Conservation (phyloP, 2,888 invertebrate species). For the Labia minor region DNA sequence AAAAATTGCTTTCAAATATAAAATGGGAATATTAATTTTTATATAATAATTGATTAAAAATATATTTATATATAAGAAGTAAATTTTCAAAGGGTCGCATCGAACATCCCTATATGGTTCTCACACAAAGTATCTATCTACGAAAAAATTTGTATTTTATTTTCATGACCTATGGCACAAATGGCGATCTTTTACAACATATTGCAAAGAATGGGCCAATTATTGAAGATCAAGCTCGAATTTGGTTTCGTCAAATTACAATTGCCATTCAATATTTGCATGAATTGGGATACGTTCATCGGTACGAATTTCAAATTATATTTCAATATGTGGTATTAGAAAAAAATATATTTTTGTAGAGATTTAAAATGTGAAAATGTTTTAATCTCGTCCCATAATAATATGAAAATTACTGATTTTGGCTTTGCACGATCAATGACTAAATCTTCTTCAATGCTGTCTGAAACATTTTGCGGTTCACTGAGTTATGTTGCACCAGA, state of each 20-base stretch:
- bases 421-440: conserved; percentile 53
- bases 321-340: too few species aligned
- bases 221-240: conserved; percentile 53
- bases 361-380: conserved; percentile 79
- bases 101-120: neutral
- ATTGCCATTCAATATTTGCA: conserved; percentile 61
- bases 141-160: conserved; percentile 60
- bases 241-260: conserved; percentile 60
- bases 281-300: conserved; percentile 60
- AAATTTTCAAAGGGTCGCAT: neutral
- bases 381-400: conserved; percentile 57
- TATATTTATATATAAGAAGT: too few species aligned
- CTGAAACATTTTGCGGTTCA: conserved; percentile 76
- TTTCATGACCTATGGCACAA: conserved; percentile 66
- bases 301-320: conserved; percentile 31
- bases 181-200: conserved; percentile 67
- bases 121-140: conserved; percentile 39
- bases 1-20: too few species aligned
- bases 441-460: conserved; percentile 43
- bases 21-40: too few species aligned
- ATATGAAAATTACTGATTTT: conserved; percentile 71
- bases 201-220: conserved; percentile 55
- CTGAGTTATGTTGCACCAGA: conserved; percentile 84
- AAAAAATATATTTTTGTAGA: too few species aligned
- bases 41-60: too few species aligned